phyloP scores from a whole-genome alignment of 2,797 vertebrate genomes.

The Sandelia bainsii region DNA sequence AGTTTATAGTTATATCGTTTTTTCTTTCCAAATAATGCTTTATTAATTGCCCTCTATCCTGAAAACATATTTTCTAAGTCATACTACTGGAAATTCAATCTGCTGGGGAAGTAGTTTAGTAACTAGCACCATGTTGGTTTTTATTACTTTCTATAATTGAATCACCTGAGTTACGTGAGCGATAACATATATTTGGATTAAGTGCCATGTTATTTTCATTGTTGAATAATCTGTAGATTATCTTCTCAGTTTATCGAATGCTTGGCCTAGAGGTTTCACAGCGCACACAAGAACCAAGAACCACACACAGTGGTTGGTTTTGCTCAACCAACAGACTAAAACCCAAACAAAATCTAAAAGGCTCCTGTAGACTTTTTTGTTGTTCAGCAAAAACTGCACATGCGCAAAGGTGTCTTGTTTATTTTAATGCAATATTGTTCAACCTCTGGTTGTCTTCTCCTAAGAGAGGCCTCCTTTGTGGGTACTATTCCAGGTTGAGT shows the following conservation, averaged over 20 bases:
- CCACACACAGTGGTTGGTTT: neutral
- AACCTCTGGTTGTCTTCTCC: constrained; percentile 35
- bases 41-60: constrained; percentile 1
- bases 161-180: constrained; percentile 39
- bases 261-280: neutral
- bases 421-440: constrained; percentile 1
- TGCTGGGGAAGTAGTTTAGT: constrained; percentile 23
- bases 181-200: neutral
- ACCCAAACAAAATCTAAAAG: neutral
- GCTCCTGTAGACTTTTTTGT: neutral
- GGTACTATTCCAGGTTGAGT: constrained; percentile 50
- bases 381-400: neutral
- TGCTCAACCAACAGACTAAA: neutral
- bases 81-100: constrained; percentile 27
- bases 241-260: neutral
- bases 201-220: constrained; percentile 1
- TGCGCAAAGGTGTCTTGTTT: neutral
- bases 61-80: constrained; percentile 14
- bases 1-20: no score
- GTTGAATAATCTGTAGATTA: neutral
- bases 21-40: neutral
- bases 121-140: constrained; percentile 39
- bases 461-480: constrained; percentile 35
- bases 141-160: constrained; percentile 50
- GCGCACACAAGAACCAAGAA: neutral